Evolutionary conservation across 2,113 vertebrate species (phyloP).

Genomic region (Microcebus lehilahytsara): DNA sequence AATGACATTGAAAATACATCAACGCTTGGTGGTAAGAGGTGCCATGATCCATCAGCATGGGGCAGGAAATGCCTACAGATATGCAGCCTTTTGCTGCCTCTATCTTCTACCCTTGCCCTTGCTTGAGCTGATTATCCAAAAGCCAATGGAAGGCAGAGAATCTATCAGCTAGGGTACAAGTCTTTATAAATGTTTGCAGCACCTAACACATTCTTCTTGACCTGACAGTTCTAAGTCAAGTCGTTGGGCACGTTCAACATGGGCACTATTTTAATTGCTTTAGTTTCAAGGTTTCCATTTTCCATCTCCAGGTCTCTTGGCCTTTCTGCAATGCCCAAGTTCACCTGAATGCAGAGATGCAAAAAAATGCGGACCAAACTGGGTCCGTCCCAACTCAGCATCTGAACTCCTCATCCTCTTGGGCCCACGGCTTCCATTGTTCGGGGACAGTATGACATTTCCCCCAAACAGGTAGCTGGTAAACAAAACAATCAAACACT

Average conservation of each 20-base stretch:
- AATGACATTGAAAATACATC: background rate
- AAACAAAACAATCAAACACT: constrained; percentile 46
- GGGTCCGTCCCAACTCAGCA: background rate
- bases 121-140: background rate
- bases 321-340: background rate
- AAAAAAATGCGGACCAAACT: background rate
- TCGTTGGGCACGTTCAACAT: background rate
- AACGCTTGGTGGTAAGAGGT: background rate
- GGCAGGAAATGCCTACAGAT: background rate
- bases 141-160: background rate
- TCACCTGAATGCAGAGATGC: constrained; percentile 13
- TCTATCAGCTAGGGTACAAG: background rate
- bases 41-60: background rate
- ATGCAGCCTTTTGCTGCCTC: background rate
- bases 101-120: background rate
- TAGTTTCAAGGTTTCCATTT: background rate
- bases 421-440: background rate
- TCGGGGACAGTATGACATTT: constrained; percentile 23
- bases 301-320: background rate
- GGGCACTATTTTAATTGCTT: background rate
- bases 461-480: background rate
- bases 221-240: background rate
- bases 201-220: background rate
- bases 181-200: background rate
- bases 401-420: background rate